Evolutionary conservation across 2,797 vertebrate genomes (phyloP).

Genomic region (Okamejei kenojei): DNA sequence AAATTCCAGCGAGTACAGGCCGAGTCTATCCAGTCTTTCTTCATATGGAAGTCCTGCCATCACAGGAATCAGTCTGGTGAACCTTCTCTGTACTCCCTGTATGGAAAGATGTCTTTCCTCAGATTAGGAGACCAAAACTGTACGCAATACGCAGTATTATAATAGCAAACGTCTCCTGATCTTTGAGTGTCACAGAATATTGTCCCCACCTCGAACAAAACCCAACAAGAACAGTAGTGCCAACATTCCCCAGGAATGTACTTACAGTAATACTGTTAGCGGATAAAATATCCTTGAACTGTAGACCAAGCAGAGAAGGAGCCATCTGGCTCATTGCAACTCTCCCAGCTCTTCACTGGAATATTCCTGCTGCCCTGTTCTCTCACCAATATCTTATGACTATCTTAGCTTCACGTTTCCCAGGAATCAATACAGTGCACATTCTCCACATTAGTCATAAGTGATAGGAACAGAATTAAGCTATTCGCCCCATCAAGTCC

Average conservation of each 20-base stretch:
- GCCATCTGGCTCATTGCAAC: not conserved
- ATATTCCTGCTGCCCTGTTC: not conserved
- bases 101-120: no score
- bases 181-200: not conserved
- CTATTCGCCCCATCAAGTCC: no score
- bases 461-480: no score
- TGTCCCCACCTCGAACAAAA: not conserved
- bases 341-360: not conserved
- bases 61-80: no score
- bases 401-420: not conserved
- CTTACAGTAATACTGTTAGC: not conserved
- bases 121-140: no score
- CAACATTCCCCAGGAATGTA: not conserved
- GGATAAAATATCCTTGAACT: not conserved
- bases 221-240: not conserved
- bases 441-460: no score
- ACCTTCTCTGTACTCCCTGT: no score
- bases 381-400: not conserved
- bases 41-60: no score
- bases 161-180: not conserved
- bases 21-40: no score
- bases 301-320: not conserved
- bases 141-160: no score
- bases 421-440: no score
- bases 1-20: no score